Evolutionary conservation across 2,113 vertebrate species (phyloP), one percentile per base, ranked within the genome.

Genomic region (Blennius ocellaris): DNA sequence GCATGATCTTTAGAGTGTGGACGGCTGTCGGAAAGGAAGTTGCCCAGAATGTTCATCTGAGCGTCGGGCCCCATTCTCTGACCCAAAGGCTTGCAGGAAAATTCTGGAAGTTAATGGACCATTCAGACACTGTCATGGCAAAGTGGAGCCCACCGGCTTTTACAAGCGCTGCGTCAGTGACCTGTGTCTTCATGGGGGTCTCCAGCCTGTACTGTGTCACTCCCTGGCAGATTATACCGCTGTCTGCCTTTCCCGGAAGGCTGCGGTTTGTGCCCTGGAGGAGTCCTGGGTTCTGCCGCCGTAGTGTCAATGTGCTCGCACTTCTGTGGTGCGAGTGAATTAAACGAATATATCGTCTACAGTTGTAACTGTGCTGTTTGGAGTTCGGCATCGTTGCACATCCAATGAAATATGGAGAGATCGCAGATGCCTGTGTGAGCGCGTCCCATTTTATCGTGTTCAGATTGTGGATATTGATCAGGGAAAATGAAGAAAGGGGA

Each of bases 91-190:
- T 40, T 88, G 84, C 7, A 62, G 73, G 49, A 73, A 76, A 63
- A 83, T 93, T 63, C 65, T 83, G 5, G 41, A 86, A 71, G 67
- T 75, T 78, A 85, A 86, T 73, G 91, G 89, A 76, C 73, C 91
- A 57, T 92, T 92, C 74, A 68, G 68, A 69, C 73, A 83, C 17
- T 90, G 91, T 75, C 90, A 88, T 69, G 70, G 78, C 67, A 64
- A 83, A 70, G 80, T 89, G 77, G 76, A 91, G 58, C 71, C 89
- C 37, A 73, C 57, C n/a, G 69, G 81, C 74, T 90, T 89, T 80
- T 79, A 89, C 78, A 82, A 78, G 60, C 14, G 1, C 66, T 91
- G 90, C 56, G 15, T 88, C 80, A 76, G 49, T 86, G 91, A 92
- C 80, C 81, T 90, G 77, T 90, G 88, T 85, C 70, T 82, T 80